Evolutionary conservation across 2,888 invertebrate species (phyloP), one percentile per base, ranked within the genome.

Genomic region (Xestia rhomboidea): DNA sequence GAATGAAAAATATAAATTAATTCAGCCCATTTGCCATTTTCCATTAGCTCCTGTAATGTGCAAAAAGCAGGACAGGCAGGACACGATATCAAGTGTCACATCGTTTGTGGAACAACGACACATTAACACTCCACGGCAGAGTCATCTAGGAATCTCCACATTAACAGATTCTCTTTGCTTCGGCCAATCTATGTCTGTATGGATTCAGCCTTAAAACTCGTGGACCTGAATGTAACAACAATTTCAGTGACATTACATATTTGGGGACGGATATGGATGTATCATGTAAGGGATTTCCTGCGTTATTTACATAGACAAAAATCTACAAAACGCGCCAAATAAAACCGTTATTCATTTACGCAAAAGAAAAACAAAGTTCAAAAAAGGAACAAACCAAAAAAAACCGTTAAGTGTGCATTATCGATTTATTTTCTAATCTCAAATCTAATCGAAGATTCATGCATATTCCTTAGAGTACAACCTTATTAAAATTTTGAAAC

Each of bases 401-500:
- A 54, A 66, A 8, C 49, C 72, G 60, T 64, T 82, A 73, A n/a
- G n/a, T n/a, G n/a, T 49, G 51, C 76, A 71, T 66, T 77, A 81
- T 80, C 84, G 66, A 84, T 82, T 73, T 67, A 68, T 77, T 78
- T 81, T 79, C 51, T 79, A 73, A 86, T 88, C 84, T 51, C 60
- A 46, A 66, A 77, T 69, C 68, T 30, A 30, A 85, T 83, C 81
- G 72, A 30, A 27, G 46, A 70, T 78, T 82, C 74, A 75, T 77
- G 57, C 82, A 84, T 75, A 57, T n/a, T 38, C 57, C 73, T 63
- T 76, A 30, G 68, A 82, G 85, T 87, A 69, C 62, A 18, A 15
- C 54, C 79, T 75, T 77, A 79, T 83, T 81, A 72, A 80, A 79
- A 78, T 82, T 82, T 85, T 68, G 77, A 85, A 89, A 82, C 75